phyloP scores from a whole-genome alignment of 2,888 invertebrate species.

The Netelia melanura region DNA sequence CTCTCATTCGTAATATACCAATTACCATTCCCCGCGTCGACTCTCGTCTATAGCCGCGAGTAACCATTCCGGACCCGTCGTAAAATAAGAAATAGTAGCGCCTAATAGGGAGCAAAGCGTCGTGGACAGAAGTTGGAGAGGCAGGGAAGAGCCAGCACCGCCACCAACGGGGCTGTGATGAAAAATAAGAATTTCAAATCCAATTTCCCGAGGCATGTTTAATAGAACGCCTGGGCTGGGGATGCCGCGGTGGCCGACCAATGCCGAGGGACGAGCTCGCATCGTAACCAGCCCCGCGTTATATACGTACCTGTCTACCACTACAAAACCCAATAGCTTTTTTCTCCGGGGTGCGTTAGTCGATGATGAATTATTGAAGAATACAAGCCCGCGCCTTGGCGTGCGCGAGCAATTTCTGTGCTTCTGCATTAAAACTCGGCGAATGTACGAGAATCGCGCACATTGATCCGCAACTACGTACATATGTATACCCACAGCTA shows the following conservation, averaged over 20 bases:
- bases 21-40: conserved; percentile 2
- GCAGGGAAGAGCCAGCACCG: not conserved
- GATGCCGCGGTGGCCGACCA: conserved; percentile 47
- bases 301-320: conserved; percentile 8
- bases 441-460: not conserved
- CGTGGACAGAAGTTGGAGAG: conserved; percentile 24
- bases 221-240: conserved; percentile 70
- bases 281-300: conserved; percentile 44
- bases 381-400: conserved; percentile 63
- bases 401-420: not conserved
- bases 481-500: not conserved
- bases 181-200: conserved; percentile 82
- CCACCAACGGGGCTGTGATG: conserved; percentile 45
- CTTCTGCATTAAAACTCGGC: not conserved
- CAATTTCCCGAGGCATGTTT: conserved; percentile 81
- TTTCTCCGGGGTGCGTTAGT: conserved; percentile 58
- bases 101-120: conserved; percentile 5
- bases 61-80: conserved; percentile 66
- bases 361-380: conserved; percentile 76
- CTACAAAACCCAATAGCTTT: conserved; percentile 29
- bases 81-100: conserved; percentile 75
- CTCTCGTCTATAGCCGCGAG: conserved; percentile 31
- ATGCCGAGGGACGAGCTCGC: conserved; percentile 59
- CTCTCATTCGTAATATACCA: conserved; percentile 11
- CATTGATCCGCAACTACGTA: not conserved